These are phyloP conservation scores for Adelges cooleyi DNA, from an alignment of 1,140 invertebrate species.

Conservation along the genomic window DNA sequence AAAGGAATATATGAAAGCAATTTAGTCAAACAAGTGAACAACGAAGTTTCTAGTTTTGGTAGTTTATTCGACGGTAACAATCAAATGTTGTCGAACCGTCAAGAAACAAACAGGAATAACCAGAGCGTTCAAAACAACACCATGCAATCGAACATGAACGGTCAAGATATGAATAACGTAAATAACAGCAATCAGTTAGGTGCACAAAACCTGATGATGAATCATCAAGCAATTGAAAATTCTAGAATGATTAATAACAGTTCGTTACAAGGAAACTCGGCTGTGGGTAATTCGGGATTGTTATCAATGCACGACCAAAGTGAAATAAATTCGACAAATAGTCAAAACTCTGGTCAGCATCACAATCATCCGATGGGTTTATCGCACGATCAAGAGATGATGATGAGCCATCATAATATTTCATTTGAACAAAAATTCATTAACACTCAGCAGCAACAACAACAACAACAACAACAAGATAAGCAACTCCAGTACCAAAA, in stretches of 20 bases:
- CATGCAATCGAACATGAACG: neutral
- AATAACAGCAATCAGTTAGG: slow-evolving; percentile 13
- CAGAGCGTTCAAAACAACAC: slow-evolving; percentile 1
- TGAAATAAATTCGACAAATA: neutral
- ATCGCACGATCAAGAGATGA: neutral
- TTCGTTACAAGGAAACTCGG: slow-evolving; percentile 4
- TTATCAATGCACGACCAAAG: neutral
- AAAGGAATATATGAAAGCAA: slow-evolving; percentile 1
- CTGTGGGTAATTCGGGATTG: slow-evolving; percentile 1
- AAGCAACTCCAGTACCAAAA: slow-evolving; percentile 3
- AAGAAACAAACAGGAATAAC: slow-evolving; percentile 21
- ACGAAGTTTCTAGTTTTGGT: neutral
- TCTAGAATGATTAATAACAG: slow-evolving; percentile 26
- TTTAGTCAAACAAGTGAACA: neutral
- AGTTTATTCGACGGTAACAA: slow-evolving; percentile 16
- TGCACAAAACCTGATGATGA: slow-evolving; percentile 6
- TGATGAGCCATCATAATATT: neutral
- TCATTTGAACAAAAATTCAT: slow-evolving; percentile 4
- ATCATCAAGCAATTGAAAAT: slow-evolving; percentile 7
- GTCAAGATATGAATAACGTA: neutral
- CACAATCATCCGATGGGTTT: neutral
- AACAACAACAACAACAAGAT: slow-evolving; percentile 23
- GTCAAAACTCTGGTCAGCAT: neutral
- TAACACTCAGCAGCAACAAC: neutral
- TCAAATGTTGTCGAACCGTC: neutral